Evolutionary conservation across 2,113 vertebrate species (phyloP).

Genomic region (Melospiza melodia): DNA sequence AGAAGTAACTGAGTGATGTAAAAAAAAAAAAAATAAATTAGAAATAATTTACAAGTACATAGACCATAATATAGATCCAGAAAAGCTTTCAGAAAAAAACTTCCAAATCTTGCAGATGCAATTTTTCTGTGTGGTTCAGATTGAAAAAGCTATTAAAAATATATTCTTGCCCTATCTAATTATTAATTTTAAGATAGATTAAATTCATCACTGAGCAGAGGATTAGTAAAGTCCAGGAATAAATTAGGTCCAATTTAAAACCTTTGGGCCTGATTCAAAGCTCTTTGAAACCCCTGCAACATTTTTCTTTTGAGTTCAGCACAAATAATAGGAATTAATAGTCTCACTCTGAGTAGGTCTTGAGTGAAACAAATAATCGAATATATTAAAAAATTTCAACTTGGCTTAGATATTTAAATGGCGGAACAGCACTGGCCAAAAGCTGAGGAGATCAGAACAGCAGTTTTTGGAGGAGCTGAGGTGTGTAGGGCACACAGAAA

Average conservation of each 20-base stretch:
- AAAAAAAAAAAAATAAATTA: neutral
- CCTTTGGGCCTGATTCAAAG: neutral
- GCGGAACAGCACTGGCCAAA: neutral
- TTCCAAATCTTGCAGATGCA: neutral
- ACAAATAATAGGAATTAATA: constrained; percentile 12
- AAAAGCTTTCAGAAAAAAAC: neutral
- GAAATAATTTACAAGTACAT: neutral
- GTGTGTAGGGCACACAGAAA: neutral
- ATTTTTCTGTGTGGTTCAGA: neutral
- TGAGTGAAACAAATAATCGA: neutral
- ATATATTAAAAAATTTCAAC: neutral
- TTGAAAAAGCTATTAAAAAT: neutral
- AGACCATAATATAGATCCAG: neutral
- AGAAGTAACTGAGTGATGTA: neutral
- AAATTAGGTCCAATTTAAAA: neutral
- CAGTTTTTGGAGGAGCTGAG: neutral
- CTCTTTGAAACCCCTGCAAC: neutral
- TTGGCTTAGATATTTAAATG: neutral
- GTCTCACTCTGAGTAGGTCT: neutral
- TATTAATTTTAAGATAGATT: neutral
- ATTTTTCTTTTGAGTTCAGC: neutral
- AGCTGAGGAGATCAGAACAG: neutral
- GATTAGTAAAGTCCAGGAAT: neutral
- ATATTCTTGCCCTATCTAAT: neutral
- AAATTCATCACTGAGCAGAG: neutral